A percentile compares a stretch with the other conserved stretches of the same genome.
Evolutionary conservation across 2,113 vertebrate genomes (phyloP).

Genomic region (Alligator sinensis): DNA sequence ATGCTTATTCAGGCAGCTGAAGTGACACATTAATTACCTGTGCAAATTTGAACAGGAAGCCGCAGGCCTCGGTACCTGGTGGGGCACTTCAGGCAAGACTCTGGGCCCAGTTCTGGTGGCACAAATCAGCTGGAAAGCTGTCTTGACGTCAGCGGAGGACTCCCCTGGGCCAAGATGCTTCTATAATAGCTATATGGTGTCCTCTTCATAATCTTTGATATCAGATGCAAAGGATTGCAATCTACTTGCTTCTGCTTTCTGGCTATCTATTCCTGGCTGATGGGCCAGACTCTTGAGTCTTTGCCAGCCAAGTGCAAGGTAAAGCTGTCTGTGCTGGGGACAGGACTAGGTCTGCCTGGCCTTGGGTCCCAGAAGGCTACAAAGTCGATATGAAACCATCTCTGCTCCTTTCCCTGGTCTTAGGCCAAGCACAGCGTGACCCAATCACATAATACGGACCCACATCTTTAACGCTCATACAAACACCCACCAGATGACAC

Average conservation of each 20-base stretch:
- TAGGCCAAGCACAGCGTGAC: neutral
- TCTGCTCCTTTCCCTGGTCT: rapidly evolving
- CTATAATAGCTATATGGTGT: neutral
- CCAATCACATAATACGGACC: neutral
- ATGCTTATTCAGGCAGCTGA: neutral
- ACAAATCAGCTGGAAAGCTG: neutral
- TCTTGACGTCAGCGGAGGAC: neutral
- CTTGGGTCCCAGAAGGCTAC: neutral
- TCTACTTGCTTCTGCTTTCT: neutral
- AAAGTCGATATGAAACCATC: rapidly evolving
- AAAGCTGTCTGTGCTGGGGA: neutral
- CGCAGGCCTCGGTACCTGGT: rapidly evolving
- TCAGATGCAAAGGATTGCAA: neutral
- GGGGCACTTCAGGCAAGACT: neutral
- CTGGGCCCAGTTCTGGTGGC: neutral
- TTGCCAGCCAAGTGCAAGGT: neutral
- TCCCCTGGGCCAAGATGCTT: neutral
- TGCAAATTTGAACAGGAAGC: neutral
- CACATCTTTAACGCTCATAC: neutral
- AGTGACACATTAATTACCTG: neutral
- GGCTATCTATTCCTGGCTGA: neutral
- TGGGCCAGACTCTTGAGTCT: neutral
- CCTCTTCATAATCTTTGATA: neutral
- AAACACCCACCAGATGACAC: neutral
- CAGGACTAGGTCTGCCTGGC: neutral